Conservation (phyloP, 2,113 vertebrate genomes). For the Grammomys dolichurus region DNA sequence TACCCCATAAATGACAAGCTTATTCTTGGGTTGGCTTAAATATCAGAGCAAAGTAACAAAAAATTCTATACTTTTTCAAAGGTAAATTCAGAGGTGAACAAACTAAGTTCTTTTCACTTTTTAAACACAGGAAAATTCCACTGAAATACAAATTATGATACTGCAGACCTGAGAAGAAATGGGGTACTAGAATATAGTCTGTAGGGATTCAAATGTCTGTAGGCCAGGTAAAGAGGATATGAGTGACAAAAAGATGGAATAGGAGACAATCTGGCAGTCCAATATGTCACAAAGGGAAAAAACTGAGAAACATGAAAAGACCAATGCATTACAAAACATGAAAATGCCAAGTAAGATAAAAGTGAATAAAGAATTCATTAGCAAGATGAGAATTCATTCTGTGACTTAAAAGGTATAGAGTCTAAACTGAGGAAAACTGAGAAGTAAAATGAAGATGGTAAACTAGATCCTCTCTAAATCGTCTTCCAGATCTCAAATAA, state of each 20-base stretch:
- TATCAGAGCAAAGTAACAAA: slow-evolving; percentile 43
- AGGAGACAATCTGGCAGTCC: slow-evolving; percentile 1
- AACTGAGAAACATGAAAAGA: slow-evolving; percentile 26
- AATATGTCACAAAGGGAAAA: slow-evolving; percentile 18
- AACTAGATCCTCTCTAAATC: slow-evolving; percentile 13
- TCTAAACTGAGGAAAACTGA: slow-evolving; percentile 52
- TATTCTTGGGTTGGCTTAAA: slow-evolving; percentile 17
- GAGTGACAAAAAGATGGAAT: background rate
- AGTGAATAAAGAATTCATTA: slow-evolving; percentile 60
- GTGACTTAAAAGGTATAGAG: slow-evolving; percentile 21
- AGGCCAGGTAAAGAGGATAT: background rate
- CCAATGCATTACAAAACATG: background rate
- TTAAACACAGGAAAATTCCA: slow-evolving; percentile 39
- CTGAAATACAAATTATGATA: slow-evolving; percentile 25
- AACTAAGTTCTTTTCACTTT: slow-evolving; percentile 32
- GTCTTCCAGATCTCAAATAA: slow-evolving; percentile 52
- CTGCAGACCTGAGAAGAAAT: slow-evolving; percentile 7
- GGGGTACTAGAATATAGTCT: background rate
- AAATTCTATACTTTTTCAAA: slow-evolving; percentile 12
- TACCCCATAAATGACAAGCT: slow-evolving; percentile 22
- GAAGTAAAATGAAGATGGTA: slow-evolving; percentile 52
- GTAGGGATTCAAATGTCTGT: slow-evolving; percentile 47
- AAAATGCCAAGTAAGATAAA: slow-evolving; percentile 53
- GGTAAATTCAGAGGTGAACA: background rate
- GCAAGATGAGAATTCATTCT: slow-evolving; percentile 52